Base-by-base conservation (phyloP, 30 jellyfish, hydroid and myxozoan genomes). In the Sanderia malayensis region DNA sequence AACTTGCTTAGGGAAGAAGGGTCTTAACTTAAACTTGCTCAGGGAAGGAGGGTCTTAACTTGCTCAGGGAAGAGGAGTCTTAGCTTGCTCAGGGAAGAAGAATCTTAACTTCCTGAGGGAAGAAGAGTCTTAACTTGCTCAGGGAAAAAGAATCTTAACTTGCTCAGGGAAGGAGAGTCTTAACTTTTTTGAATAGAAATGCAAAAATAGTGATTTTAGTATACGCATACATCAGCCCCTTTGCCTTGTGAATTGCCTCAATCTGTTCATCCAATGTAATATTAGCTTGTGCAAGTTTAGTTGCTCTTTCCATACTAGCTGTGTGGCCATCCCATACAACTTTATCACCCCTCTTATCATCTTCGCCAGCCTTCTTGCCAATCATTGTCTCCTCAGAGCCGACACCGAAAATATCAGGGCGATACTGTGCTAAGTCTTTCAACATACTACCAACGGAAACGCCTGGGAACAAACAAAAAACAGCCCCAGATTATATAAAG, bases 401-500 rank as follows among this genome's bases (percentile, higher is more conserved):
- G 44, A 87, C 95, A 68, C 99, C 99, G 61, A 93, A 93, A 70
- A 93, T 93, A 80, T 93, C 99, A 29, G 99, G 93, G 80, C 99
- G 99, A 29, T 88, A 74, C 59, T 80, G 96, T 1, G 99, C 99
- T 55, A 93, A 94, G 25, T 93, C 96, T 44, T 93, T 93, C 76
- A 93, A 59, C 20, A 88, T 81, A 73, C 88, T 79, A 20, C 95
- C 96, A 63, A 93, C 93, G 22, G 96, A 94, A 3, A 87, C 97
- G 59, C 97, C 97, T 89, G 45, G 13, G 17, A 46, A 1, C n/a
- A n/a, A n/a, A n/a, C n/a, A n/a, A n/a, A n/a, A n/a, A n/a, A n/a
- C n/a, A n/a, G n/a, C n/a, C n/a, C n/a, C n/a, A n/a, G n/a, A n/a
- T n/a, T n/a, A n/a, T n/a, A n/a, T n/a, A n/a, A n/a, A n/a, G n/a